Base-by-base conservation (phyloP, 2,113 vertebrate genomes). In the Siphamia tubifer region DNA sequence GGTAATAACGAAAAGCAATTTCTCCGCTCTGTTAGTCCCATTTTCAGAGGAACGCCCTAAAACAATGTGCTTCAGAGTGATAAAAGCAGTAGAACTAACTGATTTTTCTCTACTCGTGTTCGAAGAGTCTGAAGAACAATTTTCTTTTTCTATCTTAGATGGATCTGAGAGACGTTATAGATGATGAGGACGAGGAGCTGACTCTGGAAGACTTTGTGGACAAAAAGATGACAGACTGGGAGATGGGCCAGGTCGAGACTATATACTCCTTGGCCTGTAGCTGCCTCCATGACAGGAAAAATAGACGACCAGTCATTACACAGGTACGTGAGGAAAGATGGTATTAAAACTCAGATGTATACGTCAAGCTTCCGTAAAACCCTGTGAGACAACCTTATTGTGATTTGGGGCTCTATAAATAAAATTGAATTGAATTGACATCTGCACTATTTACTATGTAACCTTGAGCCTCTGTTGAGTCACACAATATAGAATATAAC, bases 171-270 rank as follows among this genome's bases (percentile, higher is more conserved):
- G 93, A 96, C 21, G 94, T 98, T 85, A 96, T 98, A 24, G 96
- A 98, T 27, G 98, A 98, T 61, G 95, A 99, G 58, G 96, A 98
- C 42, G 96, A 98, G 72, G 95, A 96, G 61, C 91, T 94, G 80
- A 94, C 94, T 8, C 77, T 98, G 79, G 92, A 94, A 79, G 93
- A 94, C 67, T 96, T 95, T 64, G 23, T 94, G 58, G 98, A 99
- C 82, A 61, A 71, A 70, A 96, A 94, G 82, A 96, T 99, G 93
- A 76, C 16, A 4, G 93, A 93, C 58, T 91, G 87, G 76, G 90
- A 94, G 65, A 52, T 77, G 45, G 31, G 81, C 62, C 90, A 94
- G 16, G 56, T 92, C 66, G 90, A 95, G 85, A 91, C 75, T 36
- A 81, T 95, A 83, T 98, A 95, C 81, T 81, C 83, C 21, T 4